phyloP scores from a whole-genome alignment of 2,113 vertebrate species.

The Zosterops lateralis region DNA sequence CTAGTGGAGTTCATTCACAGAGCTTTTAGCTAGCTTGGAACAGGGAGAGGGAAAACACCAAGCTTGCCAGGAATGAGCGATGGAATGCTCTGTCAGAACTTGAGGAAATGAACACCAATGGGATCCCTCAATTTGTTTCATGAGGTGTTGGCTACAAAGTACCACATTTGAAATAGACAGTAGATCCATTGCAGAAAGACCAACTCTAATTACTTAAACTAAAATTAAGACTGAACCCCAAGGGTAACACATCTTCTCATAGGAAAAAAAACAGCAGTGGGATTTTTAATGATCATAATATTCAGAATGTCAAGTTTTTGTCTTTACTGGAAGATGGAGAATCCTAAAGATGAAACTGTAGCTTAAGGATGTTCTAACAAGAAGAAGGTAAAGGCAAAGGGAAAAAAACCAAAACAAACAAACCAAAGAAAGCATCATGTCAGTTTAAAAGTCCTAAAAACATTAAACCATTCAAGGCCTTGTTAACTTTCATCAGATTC shows the following conservation, averaged over 20 bases:
- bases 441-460: background rate
- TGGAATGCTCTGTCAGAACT: background rate
- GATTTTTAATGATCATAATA: background rate
- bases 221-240: background rate
- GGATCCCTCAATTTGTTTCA: background rate
- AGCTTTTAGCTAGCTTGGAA: background rate
- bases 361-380: background rate
- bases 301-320: background rate
- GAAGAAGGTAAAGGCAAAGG: background rate
- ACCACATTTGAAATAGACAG: background rate
- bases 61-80: background rate
- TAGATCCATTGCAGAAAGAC: background rate
- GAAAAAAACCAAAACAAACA: background rate
- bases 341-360: background rate
- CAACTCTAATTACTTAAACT: background rate
- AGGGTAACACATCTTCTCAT: background rate
- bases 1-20: rapidly evolving
- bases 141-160: background rate
- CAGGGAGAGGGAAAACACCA: background rate
- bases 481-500: background rate
- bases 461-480: background rate
- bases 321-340: background rate
- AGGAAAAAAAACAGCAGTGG: background rate
- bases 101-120: rapidly evolving
- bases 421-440: background rate